These are phyloP conservation scores for Collichthys lucidus DNA, from an alignment of 2,113 vertebrate species.

Conservation along the genomic window DNA sequence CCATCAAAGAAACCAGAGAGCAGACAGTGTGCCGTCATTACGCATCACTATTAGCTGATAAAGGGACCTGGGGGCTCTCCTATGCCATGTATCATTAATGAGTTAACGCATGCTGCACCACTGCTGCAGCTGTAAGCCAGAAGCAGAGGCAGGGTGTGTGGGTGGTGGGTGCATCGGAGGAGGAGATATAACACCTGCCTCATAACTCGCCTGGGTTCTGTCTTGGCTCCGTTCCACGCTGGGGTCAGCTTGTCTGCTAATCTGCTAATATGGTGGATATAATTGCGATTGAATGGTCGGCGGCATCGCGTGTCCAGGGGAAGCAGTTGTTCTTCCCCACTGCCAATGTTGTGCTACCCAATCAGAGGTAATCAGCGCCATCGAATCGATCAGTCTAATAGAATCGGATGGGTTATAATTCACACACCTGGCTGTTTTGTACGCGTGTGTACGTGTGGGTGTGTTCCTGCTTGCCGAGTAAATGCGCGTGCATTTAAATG, in stretches of 20 bases:
- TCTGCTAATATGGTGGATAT: conserved; percentile 83
- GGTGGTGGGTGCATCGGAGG: conserved; percentile 20
- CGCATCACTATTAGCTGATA: conserved; percentile 43
- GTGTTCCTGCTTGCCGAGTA: background rate
- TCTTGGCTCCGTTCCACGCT: conserved; percentile 72
- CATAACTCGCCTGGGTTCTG: conserved; percentile 63
- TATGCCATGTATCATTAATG: conserved; percentile 68
- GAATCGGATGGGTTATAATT: conserved; percentile 73
- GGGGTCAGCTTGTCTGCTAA: conserved; percentile 83
- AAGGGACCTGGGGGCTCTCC: conserved; percentile 35
- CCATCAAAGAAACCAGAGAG: conserved; percentile 16
- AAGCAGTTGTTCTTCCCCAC: conserved; percentile 70
- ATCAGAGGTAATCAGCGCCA: conserved; percentile 75
- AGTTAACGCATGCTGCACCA: conserved; percentile 43
- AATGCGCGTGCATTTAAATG: conserved; percentile 1
- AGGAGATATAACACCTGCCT: conserved; percentile 76
- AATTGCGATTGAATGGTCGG: conserved; percentile 82
- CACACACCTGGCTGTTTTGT: conserved; percentile 69
- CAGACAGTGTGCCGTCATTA: conserved; percentile 30
- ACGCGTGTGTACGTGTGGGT: background rate
- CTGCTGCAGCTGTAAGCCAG: conserved; percentile 71
- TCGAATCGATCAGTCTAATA: conserved; percentile 71
- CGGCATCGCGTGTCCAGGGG: conserved; percentile 52
- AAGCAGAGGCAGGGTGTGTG: conserved; percentile 47
- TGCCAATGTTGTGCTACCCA: conserved; percentile 81